Base-by-base conservation (phyloP, 2,888 invertebrate species). In the Eupithecia exiguata region DNA sequence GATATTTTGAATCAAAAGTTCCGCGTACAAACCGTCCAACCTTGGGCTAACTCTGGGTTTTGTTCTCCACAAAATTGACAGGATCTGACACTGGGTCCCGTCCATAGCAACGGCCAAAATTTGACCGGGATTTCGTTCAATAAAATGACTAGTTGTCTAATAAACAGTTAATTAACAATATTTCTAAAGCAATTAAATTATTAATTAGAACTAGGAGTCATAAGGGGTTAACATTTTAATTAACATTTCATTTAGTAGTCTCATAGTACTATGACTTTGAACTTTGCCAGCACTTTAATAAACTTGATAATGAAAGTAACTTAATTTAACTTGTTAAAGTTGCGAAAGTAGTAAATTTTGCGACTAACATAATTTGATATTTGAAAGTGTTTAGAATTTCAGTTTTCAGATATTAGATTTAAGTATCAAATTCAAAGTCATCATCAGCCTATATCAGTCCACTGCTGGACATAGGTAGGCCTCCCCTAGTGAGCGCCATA, bases 251-350 rank as follows among this genome's bases (percentile, higher is more conserved):
- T 2, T 36, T 18, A 65, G 38, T 58, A 58, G 21, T 58, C 25
- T 53, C 53, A 53, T 10, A 21, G 58, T 58, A 58, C n/a, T 63
- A 16, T 63, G 63, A 65, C 35, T 66, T 66, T 66, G 38, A 36
- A 66, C 66, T 38, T 66, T 66, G 40, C 75, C 70, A 77, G 70
- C 75, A 77, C 75, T 77, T 65, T 71, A 70, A 79, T 78, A 74
- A 76, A 70, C 70, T 70, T 75, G 4, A 61, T 53, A 49, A 65
- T 71, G 67, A 73, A 74, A 62, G 70, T 71, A 74, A 46, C 25
- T 69, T 43, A 71, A 74, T 71, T 70, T 18, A 70, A 68, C 62
- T 71, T 62, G 30, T 30, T 53, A 25, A 14, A 66, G 21, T 66
- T 40, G 21, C 1, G 7, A 66, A 66, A 66, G 40, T 66, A 25